Evolutionary conservation across 92 coral and sea anemone genomes (phyloP).

Genomic region (Zoanthus gigantus): DNA sequence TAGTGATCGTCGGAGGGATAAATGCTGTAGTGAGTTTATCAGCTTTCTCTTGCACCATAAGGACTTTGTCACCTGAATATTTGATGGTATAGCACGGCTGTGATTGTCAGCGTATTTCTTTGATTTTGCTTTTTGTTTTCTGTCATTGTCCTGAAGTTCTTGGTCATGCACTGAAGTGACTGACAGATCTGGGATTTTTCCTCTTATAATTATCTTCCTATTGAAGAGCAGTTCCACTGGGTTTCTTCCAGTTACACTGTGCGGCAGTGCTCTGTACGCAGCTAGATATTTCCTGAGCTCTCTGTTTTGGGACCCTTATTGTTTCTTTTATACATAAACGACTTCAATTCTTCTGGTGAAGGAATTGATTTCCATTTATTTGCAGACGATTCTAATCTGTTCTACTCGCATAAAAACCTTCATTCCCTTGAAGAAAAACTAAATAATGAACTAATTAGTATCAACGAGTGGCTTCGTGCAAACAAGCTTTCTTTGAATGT

Average conservation of each 20-base stretch:
- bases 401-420: no score
- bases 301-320: no score
- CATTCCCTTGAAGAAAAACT: no score
- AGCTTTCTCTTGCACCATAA: not conserved
- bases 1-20: not conserved
- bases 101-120: constrained; percentile 2
- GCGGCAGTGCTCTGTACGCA: not conserved
- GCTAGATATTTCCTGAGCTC: constrained; percentile 6
- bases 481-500: no score
- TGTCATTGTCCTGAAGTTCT: constrained; percentile 13
- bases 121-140: constrained; percentile 20
- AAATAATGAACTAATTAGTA: no score
- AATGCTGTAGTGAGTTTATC: constrained; percentile 43
- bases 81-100: constrained; percentile 1
- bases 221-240: constrained; percentile 24
- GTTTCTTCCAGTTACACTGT: constrained; percentile 9
- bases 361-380: no score
- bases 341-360: no score
- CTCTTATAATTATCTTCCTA: not conserved
- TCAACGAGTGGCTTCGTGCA: no score
- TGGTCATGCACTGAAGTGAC: not conserved
- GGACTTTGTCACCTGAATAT: constrained; percentile 45
- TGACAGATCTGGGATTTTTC: constrained; percentile 28
- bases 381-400: no score
- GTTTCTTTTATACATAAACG: no score